Base-by-base conservation (phyloP, 2,888 invertebrate species). In the Sialis fuliginosa region DNA sequence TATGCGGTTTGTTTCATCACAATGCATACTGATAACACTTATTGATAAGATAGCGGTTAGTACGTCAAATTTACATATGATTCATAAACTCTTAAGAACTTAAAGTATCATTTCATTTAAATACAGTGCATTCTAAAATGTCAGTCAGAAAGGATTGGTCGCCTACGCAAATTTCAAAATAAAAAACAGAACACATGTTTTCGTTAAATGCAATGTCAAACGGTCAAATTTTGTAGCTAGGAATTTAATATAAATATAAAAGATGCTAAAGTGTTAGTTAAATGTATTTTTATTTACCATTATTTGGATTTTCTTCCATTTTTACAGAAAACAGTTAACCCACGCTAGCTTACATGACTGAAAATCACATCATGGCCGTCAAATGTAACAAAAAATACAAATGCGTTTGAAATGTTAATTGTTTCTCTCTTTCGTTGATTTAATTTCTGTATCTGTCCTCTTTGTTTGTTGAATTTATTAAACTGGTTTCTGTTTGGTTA, bases 281-380 rank as follows among this genome's bases (percentile, higher is more conserved):
- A 22, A 22, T 22, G 22, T 22, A 22, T 22, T 22, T 22, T 42
- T 39, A 42, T 35, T 35, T 47, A 47, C 47, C 47, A 42, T 47
- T 47, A 34, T 42, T 42, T 34, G 42, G 7, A 42, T 42, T 42
- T 47, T 47, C 47, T 35, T 47, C 47, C 47, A 47, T 47, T 47
- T 47, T 42, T 35, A 13, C 39, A 30, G 39, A 12, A 39, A 45
- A 45, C 39, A 6, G 31, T 31, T 32, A 33, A 40, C 47, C 47
- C 47, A 47, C 47, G 47, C 47, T 47, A 42, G 22, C 42, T 42
- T 32, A 42, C 47, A 47, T 47, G 33, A 34, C 39, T 37, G 37
- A 33, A 47, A 47, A 47, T 47, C 34, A 42, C 42, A 42, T 47
- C 34, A 47, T 47, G 47, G 47, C 47, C 39, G 45, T 30, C 42